Base-by-base conservation (phyloP, 1,140 invertebrate species). In the Teleopsis dalmanni region DNA sequence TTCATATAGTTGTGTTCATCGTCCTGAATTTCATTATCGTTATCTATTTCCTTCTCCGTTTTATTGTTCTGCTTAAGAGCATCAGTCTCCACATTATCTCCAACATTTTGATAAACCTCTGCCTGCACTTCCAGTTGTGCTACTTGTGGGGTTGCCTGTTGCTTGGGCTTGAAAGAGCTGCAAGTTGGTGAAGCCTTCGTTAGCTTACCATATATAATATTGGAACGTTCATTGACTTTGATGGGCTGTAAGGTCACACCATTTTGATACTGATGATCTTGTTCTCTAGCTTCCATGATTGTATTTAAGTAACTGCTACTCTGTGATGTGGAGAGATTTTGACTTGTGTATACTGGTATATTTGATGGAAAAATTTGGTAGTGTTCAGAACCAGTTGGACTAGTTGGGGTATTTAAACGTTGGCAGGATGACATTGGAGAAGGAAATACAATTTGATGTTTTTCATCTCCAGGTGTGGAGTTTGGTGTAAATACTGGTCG, bases 291-390 rank as follows among this genome's bases (percentile, higher is more conserved):
- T 37, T 70, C 66, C 54, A 57, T 54, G 13, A 70, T 70, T 36
- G 66, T 67, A 49, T 70, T 70, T 7, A 70, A 52, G 29, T 59
- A 58, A 48, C 59, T 63, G 49, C 55, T 69, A 42, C 63, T 62
- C 38, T 60, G 58, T 0, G 64, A 63, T 25, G 50, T 43, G 1
- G 47, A 33, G 14, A 62, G 31, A 4, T 58, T 55, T 26, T 62
- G 60, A 33, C 58, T 63, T 23, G n/a, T 57, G 18, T 66, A 68
- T 26, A 71, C 67, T 10, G 68, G 68, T 34, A 71, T 65, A 50
- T 71, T 71, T 11, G 68, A 71, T 43, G 68, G 68, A 21, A 71
- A 71, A 54, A 71, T 59, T 47, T 66, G 62, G 19, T 71, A 71
- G 34, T 71, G 67, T 26, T 71, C 68, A 4, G 55, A 56, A 22